phyloP scores from a whole-genome alignment of 2,888 invertebrate genomes.

The Hirtodrosophila confusa region DNA sequence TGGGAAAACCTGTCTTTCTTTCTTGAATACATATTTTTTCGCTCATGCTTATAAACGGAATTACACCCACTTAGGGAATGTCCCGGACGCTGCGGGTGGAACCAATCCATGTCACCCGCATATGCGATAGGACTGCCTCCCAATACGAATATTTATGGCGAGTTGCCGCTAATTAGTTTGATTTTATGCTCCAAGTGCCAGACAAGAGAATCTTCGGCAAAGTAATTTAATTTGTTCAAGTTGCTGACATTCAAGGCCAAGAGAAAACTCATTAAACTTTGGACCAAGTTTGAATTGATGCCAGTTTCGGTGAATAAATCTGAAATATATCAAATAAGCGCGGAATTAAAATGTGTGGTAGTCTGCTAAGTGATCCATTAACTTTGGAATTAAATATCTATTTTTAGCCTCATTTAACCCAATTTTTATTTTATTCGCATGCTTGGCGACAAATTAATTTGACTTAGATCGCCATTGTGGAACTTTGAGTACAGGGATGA shows the following conservation, averaged over 20 bases:
- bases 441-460: slow-evolving; percentile 4
- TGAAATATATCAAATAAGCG: too few species aligned
- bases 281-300: slow-evolving; percentile 15
- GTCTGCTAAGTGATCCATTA: slow-evolving; percentile 3
- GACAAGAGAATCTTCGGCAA: slow-evolving; percentile 27
- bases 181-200: slow-evolving; percentile 49
- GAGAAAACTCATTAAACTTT: slow-evolving; percentile 59
- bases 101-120: slow-evolving; percentile 1
- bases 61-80: slow-evolving; percentile 27
- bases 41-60: slow-evolving; percentile 49
- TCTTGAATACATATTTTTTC: slow-evolving; percentile 52
- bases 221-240: slow-evolving; percentile 52
- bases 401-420: slow-evolving; percentile 32
- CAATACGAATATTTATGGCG: too few species aligned
- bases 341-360: neutral
- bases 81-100: too few species aligned
- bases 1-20: too few species aligned
- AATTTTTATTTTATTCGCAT: slow-evolving; percentile 11
- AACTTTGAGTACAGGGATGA: too few species aligned
- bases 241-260: neutral
- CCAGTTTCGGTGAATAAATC: slow-evolving; percentile 14
- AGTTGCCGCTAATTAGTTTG: slow-evolving; percentile 58
- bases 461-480: too few species aligned
- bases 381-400: slow-evolving; percentile 16
- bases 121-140: slow-evolving; percentile 11